Conservation (phyloP, 2,113 vertebrate species). For the Bos indicus region DNA sequence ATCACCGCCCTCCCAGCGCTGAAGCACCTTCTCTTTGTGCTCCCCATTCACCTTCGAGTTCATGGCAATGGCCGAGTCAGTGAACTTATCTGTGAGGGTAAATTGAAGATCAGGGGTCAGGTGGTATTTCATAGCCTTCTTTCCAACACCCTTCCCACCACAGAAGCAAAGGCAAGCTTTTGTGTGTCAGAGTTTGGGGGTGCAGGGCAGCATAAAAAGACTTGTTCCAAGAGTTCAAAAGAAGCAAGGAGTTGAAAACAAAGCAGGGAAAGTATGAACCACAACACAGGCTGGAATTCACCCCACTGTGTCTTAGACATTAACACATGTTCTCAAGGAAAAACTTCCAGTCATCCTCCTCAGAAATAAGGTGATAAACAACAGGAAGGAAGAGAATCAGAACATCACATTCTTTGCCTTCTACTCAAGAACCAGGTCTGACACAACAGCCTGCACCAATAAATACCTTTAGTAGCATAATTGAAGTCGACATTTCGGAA, state of each 20-base stretch:
- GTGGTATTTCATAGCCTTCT: neutral
- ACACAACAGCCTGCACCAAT: neutral
- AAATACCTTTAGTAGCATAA: conserved; percentile 91
- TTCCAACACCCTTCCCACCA: neutral
- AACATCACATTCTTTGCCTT: neutral
- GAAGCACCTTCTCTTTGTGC: conserved; percentile 92
- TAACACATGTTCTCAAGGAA: neutral
- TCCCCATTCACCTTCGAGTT: conserved; percentile 90
- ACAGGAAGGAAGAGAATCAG: neutral
- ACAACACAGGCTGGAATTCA: neutral
- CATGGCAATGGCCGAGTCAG: conserved; percentile 89
- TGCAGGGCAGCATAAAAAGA: neutral
- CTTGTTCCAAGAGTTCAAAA: neutral
- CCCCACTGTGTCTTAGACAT: neutral
- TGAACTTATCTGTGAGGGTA: conserved; percentile 86
- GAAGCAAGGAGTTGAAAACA: neutral
- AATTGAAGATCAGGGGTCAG: neutral
- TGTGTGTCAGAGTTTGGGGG: neutral
- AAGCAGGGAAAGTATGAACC: neutral
- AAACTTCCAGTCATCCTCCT: neutral
- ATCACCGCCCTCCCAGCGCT: conserved; percentile 93
- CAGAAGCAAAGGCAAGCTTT: neutral
- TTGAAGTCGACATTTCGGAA: conserved; percentile 94
- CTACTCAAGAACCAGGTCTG: neutral
- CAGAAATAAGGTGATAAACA: neutral